Base-by-base conservation (phyloP, 2,888 invertebrate genomes). In the Drosophila acutilabella region DNA sequence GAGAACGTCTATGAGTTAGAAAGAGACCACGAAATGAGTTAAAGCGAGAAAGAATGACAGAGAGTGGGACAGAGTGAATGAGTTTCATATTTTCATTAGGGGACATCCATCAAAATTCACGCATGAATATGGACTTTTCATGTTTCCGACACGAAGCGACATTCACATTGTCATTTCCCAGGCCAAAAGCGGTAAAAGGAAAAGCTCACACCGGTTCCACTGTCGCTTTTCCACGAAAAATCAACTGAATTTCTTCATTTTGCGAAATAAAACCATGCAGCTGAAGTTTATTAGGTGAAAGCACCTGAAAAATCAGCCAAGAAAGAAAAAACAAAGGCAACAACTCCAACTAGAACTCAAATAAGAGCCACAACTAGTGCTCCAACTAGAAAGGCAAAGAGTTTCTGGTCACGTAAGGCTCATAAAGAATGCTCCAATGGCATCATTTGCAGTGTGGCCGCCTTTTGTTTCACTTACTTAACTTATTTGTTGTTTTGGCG, bases 61-160 rank as follows among this genome's bases (percentile, higher is more conserved):
- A 14, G 8, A 6, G 7, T 14, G 42, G 26, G 33, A 23, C 33
- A 60, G 20, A n/a, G 18, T 14, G 41, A 52, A 48, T 30, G 54
- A 52, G 40, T 65, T 76, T 69, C 78, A 85, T 79, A 88, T 81
- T 88, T 81, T 82, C 85, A 88, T 86, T 83, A 81, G 74, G 66
- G 60, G 68, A 79, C 81, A 88, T 87, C 79, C 88, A 88, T 88
- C 86, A 87, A 88, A 87, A 87, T 88, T 81, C 71, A 88, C 81
- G 84, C 90, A 90, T 88, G 89, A 87, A 85, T 90, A 90, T 90
- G 88, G 82, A 88, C 85, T 90, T 90, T 87, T 86, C 86, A 85
- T 89, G 89, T 88, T 73, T 74, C 64, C 65, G 62, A 65, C 75
- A 73, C 59, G 41, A 66, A 60, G 48, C 61, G 10, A 6, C 38